Percentiles rank a stretch among this genome's conserved stretches.
phyloP scores from a whole-genome alignment of 1,140 invertebrate species.

The Leptonema lineaticorne region DNA sequence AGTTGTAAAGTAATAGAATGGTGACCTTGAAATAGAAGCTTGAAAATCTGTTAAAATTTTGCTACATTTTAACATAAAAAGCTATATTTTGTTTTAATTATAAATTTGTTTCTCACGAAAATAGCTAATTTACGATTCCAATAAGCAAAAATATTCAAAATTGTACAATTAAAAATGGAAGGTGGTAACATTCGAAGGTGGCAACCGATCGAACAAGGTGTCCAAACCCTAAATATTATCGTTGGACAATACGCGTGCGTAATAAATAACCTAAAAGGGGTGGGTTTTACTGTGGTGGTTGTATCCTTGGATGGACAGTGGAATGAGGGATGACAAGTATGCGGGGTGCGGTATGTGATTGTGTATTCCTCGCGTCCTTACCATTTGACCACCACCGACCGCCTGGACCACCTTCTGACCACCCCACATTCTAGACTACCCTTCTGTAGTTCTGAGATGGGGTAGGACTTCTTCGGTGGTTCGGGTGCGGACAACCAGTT shows the following conservation, averaged over 20 bases:
- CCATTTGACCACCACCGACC: conserved; percentile 21
- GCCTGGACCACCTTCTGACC: background rate
- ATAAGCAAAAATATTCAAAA: no score
- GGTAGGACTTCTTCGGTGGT: background rate
- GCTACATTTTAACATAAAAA: no score
- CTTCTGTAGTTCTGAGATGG: no score
- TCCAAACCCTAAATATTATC: conserved; percentile 11
- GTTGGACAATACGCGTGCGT: conserved; percentile 12
- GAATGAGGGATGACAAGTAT: conserved; percentile 29
- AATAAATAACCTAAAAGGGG: conserved; percentile 3
- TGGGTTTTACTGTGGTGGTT: background rate
- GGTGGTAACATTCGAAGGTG: background rate
- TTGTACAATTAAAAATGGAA: no score
- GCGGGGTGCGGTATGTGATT: conserved; percentile 33
- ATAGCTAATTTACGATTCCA: no score
- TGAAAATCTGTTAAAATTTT: no score
- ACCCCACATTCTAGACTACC: no score
- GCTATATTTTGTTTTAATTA: no score
- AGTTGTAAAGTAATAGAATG: no score
- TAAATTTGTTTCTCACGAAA: no score
- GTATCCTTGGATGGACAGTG: background rate
- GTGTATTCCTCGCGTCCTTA: conserved; percentile 33
- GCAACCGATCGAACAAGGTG: background rate
- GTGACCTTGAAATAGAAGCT: no score
- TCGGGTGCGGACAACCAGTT: background rate